These are phyloP conservation scores for Venturia canescens DNA, from an alignment of 1,140 invertebrate genomes.

Conservation along the genomic window DNA sequence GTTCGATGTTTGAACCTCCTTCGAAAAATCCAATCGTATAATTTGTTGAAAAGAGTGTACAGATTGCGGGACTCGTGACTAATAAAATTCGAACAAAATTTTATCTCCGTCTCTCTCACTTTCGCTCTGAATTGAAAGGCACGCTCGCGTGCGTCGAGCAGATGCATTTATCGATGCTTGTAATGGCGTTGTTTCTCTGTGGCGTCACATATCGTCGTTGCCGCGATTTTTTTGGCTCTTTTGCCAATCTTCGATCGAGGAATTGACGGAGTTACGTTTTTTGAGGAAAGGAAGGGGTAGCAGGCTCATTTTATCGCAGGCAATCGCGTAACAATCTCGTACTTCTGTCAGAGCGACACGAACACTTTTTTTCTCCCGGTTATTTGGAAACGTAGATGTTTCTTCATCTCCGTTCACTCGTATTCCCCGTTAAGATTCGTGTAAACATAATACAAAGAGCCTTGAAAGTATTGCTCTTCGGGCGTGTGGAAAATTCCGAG, in stretches of 20 bases:
- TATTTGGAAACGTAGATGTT: no score
- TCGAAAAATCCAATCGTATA: no score
- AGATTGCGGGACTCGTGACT: no score
- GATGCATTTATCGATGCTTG: neutral
- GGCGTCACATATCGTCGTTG: constrained; percentile 12
- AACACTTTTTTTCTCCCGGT: no score
- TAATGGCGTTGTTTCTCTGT: neutral
- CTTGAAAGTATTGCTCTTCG: no score
- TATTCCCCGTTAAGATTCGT: no score
- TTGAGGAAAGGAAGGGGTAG: neutral
- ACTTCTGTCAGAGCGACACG: no score
- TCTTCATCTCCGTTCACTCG: no score
- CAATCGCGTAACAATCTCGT: neutral
- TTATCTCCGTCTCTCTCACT: neutral
- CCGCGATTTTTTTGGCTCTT: neutral
- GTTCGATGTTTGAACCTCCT: no score
- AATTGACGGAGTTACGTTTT: neutral
- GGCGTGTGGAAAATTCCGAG: no score
- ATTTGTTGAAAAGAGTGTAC: no score
- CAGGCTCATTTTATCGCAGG: neutral
- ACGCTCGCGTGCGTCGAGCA: neutral
- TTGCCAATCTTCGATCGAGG: neutral
- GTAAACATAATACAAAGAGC: no score
- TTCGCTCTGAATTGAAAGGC: neutral
- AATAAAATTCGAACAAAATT: neutral